Conservation (phyloP, 1,140 invertebrate genomes). For the Carcinoscorpius rotundicauda region DNA sequence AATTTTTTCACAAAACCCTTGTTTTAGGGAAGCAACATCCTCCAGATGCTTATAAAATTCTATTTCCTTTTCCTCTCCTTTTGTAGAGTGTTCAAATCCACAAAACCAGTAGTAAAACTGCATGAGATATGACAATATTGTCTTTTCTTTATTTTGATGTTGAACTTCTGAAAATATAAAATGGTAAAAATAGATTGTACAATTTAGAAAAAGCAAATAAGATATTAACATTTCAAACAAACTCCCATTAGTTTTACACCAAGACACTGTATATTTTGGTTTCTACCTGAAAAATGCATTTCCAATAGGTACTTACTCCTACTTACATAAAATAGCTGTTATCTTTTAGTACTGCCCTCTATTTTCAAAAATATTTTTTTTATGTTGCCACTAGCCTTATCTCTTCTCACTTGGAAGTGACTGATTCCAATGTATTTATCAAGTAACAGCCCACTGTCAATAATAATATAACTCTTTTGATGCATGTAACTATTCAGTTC, state of each 20-base stretch:
- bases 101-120: conserved; percentile 13
- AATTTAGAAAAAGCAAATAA: not conserved
- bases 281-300: no score
- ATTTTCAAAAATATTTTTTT: no score
- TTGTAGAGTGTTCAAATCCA: conserved; percentile 6
- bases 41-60: conserved; percentile 3
- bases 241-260: not conserved
- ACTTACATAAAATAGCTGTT: no score
- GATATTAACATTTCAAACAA: not conserved
- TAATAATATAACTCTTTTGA: no score
- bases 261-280: not conserved
- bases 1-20: conserved; percentile 8
- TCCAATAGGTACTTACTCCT: no score
- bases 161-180: not conserved
- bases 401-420: no score
- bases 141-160: conserved; percentile 1
- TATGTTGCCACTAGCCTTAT: no score
- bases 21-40: conserved; percentile 11
- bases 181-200: not conserved
- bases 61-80: not conserved
- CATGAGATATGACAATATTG: conserved; percentile 2
- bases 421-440: no score
- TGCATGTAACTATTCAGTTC: no score
- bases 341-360: no score
- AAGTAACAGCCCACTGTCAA: no score